Evolutionary conservation across 2,888 invertebrate genomes (phyloP).

Genomic region (Callinectes sapidus): DNA sequence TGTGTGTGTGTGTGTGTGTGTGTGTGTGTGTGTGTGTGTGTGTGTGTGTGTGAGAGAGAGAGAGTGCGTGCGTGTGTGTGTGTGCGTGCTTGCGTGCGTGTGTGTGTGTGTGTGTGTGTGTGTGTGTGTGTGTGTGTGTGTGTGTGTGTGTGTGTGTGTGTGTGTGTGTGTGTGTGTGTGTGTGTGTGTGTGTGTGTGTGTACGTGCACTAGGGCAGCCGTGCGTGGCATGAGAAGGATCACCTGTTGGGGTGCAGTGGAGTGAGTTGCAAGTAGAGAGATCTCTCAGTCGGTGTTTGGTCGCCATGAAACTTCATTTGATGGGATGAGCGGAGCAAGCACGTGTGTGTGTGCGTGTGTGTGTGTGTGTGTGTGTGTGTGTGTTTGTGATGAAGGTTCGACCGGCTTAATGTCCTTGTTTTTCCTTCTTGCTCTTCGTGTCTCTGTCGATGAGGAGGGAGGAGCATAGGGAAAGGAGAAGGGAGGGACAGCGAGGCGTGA

Average conservation of each 20-base stretch:
- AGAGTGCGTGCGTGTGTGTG: too few species aligned
- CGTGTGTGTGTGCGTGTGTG: not conserved
- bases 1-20: constrained; percentile 25
- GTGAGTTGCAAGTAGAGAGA: not conserved
- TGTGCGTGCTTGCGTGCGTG: too few species aligned
- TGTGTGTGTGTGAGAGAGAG: too few species aligned
- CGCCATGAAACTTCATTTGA: not conserved
- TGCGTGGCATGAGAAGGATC: not conserved
- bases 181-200: too few species aligned
- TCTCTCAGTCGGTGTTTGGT: not conserved
- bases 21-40: not conserved
- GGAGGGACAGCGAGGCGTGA: not conserved
- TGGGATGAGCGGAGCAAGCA: not conserved
- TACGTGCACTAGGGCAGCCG: too few species aligned
- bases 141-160: constrained; percentile 15
- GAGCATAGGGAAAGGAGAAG: not conserved
- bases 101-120: constrained; percentile 22
- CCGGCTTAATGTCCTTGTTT: not conserved
- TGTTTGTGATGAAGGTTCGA: not conserved
- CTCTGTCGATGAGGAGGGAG: not conserved
- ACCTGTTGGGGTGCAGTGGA: not conserved
- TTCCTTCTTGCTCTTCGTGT: not conserved
- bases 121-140: constrained; percentile 25
- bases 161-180: not conserved
- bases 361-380: not conserved